Evolutionary conservation across 2,113 vertebrate genomes (phyloP), one percentile per base, ranked within the genome.

Genomic region (Brachypteracias leptosomus): DNA sequence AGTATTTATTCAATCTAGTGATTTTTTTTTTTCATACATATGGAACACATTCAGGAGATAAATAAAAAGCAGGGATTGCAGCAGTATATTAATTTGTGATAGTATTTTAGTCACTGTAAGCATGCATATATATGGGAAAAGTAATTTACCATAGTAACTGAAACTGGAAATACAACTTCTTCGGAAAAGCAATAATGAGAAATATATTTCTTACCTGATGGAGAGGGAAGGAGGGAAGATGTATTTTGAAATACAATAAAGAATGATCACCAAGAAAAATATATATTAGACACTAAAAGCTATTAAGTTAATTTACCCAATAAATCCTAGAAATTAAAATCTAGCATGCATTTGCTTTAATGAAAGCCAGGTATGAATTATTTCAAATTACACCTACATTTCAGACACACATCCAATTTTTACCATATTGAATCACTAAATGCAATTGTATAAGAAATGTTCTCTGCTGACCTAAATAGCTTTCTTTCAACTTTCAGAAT

Each of bases 281-380:
- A 90, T 7, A 21, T 33, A 93, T 96, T 95, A 87, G 49, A 62
- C 35, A 85, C 92, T 95, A 74, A 96, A 96, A 86, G 71, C 89
- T 83, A 95, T 91, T 61, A 29, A 72, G 66, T 29, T 95, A 87
- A 97, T 96, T 95, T 96, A 91, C 67, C 55, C 66, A 91, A 94
- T 97, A 68, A 70, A 96, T 92, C 79, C 72, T 51, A 65, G 55
- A 97, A 95, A 82, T 85, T 85, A 95, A 90, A 92, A 84, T 57
- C 68, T 52, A 92, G 19, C 36, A 89, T 81, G 70, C 58, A 85
- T 76, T 95, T 89, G 31, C 21, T 85, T 86, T 93, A 84, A 93
- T 84, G 76, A 93, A 93, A 70, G 47, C n/a, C 79, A 95, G 74
- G 65, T 92, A 84, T 88, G 88, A 90, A 70, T 90, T 87, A 90